Evolutionary conservation across 64 coral and sea anemone genomes (phyloP).

Genomic region (Dendronephthya gigantea): DNA sequence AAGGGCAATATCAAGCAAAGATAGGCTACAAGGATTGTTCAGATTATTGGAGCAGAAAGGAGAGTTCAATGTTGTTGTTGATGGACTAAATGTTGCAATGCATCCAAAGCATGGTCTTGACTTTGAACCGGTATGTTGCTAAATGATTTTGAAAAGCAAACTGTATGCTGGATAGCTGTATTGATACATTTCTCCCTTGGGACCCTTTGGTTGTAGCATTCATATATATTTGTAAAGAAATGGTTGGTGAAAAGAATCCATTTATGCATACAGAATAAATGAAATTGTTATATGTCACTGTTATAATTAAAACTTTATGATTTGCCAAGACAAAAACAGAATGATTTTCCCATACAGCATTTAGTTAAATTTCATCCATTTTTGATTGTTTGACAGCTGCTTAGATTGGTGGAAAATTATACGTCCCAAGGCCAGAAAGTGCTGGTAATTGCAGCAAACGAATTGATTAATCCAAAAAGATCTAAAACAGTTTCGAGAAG

Average conservation of each 20-base stretch:
- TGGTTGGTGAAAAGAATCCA: too few relatives aligned
- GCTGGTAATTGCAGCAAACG: background rate
- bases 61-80: background rate
- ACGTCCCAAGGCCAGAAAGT: background rate
- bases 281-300: too few relatives aligned
- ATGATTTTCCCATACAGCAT: background rate
- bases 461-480: background rate
- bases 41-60: background rate
- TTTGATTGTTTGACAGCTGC: background rate
- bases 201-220: too few relatives aligned
- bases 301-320: too few relatives aligned
- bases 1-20: background rate
- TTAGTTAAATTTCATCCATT: too few relatives aligned
- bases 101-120: background rate
- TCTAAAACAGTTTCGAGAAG: background rate
- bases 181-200: background rate
- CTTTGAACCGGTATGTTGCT: background rate
- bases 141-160: background rate
- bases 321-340: background rate
- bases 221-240: too few relatives aligned
- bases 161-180: background rate
- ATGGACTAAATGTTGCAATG: background rate
- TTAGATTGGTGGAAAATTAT: conserved; percentile 10
- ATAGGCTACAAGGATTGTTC: background rate
- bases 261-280: too few relatives aligned